These are phyloP conservation scores for Megastigmus dorsalis DNA, from an alignment of 2,888 invertebrate species.

Conservation along the genomic window DNA sequence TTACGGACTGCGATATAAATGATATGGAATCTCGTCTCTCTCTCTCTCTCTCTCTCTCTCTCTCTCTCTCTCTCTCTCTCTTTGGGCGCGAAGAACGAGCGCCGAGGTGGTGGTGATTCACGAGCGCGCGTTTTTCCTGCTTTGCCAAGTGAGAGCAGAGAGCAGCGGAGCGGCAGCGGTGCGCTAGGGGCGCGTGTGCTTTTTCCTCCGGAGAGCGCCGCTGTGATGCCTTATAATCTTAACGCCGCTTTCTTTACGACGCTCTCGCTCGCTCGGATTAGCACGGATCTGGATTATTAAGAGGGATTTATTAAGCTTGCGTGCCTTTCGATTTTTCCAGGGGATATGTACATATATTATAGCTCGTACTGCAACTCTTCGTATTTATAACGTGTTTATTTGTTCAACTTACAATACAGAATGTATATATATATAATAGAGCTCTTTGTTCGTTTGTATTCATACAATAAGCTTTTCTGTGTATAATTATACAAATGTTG, in stretches of 20 bases:
- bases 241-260: background rate
- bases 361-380: background rate
- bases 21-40: conserved; percentile 23
- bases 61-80: too few species aligned
- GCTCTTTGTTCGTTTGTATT: background rate
- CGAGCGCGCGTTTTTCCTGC: background rate
- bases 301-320: too few species aligned
- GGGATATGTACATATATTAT: too few species aligned
- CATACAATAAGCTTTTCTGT: background rate
- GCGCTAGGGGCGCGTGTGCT: background rate
- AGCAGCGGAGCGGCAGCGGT: too few species aligned
- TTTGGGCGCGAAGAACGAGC: too few species aligned
- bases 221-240: background rate
- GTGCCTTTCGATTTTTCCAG: too few species aligned
- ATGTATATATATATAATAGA: background rate
- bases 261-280: too few species aligned
- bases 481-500: conserved; percentile 18
- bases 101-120: background rate
- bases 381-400: background rate
- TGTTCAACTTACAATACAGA: background rate
- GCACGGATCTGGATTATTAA: background rate
- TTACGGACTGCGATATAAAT: conserved; percentile 31
- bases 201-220: background rate
- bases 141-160: too few species aligned
- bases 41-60: too few species aligned